Conservation (phyloP, 2,797 vertebrate species). For the Pipistrellus kuhlii region DNA sequence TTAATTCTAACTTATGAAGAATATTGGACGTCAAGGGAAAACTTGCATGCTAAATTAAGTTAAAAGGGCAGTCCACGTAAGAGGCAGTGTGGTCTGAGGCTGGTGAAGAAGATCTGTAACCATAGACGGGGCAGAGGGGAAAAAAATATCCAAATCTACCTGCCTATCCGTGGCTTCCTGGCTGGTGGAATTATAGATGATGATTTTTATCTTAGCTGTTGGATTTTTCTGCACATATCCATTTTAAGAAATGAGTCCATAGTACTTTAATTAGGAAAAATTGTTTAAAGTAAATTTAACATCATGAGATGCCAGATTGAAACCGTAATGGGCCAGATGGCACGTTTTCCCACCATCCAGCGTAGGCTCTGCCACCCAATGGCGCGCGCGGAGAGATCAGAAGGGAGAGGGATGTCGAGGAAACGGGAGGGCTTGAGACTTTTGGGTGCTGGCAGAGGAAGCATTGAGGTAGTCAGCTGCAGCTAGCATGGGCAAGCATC, state of each 20-base stretch:
- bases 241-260: not conserved
- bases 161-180: not conserved
- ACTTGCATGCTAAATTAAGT: constrained; percentile 32
- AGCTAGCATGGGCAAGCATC: not conserved
- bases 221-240: not conserved
- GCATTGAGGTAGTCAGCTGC: not conserved
- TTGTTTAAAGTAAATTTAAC: constrained; percentile 69
- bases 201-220: constrained; percentile 58
- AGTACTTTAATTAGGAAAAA: constrained; percentile 53
- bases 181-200: not conserved
- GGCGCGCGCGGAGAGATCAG: not conserved
- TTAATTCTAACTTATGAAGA: not conserved
- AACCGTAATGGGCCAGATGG: constrained; percentile 60
- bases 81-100: not conserved
- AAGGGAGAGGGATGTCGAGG: constrained; percentile 4
- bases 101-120: not conserved
- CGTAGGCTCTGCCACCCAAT: not conserved
- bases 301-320: constrained; percentile 68
- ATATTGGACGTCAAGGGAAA: constrained; percentile 12
- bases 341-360: not conserved
- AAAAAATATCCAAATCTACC: not conserved
- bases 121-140: not conserved
- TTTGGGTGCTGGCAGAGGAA: constrained; percentile 6
- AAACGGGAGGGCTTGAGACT: not conserved
- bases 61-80: not conserved